Conservation (phyloP, 2,888 invertebrate species). For the Diachrysia chrysitis region DNA sequence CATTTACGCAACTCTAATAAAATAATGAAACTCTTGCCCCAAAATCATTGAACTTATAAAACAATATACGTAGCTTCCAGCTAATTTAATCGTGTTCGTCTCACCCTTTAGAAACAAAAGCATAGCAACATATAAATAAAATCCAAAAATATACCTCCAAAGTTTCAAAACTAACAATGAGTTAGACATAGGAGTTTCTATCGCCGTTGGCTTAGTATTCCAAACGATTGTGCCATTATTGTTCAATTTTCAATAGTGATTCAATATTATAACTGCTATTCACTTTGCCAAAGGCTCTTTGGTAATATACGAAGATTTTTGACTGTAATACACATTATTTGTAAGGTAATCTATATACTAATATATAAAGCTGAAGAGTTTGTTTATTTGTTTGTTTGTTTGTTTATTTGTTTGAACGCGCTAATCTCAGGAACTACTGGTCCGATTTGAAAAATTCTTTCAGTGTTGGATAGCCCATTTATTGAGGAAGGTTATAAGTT, state of each 20-base stretch:
- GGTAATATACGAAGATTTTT: slow-evolving; percentile 28
- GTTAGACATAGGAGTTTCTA: slow-evolving; percentile 7
- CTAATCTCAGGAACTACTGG: no score
- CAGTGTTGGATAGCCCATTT: no score
- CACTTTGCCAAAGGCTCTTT: slow-evolving; percentile 29
- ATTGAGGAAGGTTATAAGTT: no score
- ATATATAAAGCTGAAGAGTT: no score
- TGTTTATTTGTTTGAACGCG: no score
- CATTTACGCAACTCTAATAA: background rate
- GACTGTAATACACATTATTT: slow-evolving; percentile 36
- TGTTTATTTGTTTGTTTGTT: no score
- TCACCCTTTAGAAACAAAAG: slow-evolving; percentile 21
- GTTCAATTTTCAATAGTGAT: slow-evolving; percentile 16
- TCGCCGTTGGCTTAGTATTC: slow-evolving; percentile 38
- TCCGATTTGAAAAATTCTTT: no score
- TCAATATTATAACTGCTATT: slow-evolving; percentile 35
- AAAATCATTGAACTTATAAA: slow-evolving; percentile 16
- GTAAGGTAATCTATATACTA: no score
- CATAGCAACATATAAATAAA: slow-evolving; percentile 22
- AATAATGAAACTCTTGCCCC: background rate
- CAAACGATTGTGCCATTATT: slow-evolving; percentile 41
- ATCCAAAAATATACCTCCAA: slow-evolving; percentile 17
- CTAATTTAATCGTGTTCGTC: slow-evolving; percentile 12
- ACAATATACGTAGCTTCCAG: slow-evolving; percentile 14
- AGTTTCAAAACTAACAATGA: slow-evolving; percentile 36